Conservation (phyloP, 1,140 invertebrate genomes). For the Asobara japonica region DNA sequence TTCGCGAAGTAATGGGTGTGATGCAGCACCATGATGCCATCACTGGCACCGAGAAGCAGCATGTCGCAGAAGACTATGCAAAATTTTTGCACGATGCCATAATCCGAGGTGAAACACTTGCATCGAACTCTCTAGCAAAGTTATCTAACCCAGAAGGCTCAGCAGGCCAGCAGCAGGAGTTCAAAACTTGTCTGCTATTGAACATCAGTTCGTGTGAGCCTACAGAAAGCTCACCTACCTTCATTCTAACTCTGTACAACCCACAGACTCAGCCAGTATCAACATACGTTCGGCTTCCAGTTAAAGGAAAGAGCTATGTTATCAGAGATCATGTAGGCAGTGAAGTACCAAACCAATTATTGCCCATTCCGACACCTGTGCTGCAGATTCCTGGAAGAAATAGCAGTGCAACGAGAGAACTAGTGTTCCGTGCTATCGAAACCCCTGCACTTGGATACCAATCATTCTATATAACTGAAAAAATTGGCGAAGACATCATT, state of each 20-base stretch:
- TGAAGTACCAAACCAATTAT: constrained; percentile 69
- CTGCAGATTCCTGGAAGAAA: constrained; percentile 71
- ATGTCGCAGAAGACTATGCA: constrained; percentile 89
- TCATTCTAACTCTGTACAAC: constrained; percentile 83
- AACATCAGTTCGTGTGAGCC: constrained; percentile 74
- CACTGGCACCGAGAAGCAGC: constrained; percentile 92
- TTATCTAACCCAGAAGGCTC: constrained; percentile 28
- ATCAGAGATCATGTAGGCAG: constrained; percentile 72
- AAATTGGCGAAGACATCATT: constrained; percentile 24
- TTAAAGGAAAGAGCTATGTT: constrained; percentile 69
- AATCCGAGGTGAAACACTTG: constrained; percentile 65
- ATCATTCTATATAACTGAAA: constrained; percentile 69
- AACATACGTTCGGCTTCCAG: constrained; percentile 78
- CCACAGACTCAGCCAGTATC: constrained; percentile 75
- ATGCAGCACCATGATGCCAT: constrained; percentile 94
- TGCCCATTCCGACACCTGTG: constrained; percentile 71
- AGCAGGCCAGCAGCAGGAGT: constrained; percentile 30
- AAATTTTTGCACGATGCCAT: constrained; percentile 72
- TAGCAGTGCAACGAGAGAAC: constrained; percentile 33
- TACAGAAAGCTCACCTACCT: constrained; percentile 73
- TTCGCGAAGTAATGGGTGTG: constrained; percentile 75
- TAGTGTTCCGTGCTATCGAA: constrained; percentile 70
- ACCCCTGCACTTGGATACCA: constrained; percentile 75
- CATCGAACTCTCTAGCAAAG: constrained; percentile 49
- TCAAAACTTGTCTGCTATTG: constrained; percentile 72